A percentile compares a stretch with the other conserved stretches of the same genome.
Evolutionary conservation across 2,888 invertebrate species (phyloP).

Genomic region (Agrilus mali): DNA sequence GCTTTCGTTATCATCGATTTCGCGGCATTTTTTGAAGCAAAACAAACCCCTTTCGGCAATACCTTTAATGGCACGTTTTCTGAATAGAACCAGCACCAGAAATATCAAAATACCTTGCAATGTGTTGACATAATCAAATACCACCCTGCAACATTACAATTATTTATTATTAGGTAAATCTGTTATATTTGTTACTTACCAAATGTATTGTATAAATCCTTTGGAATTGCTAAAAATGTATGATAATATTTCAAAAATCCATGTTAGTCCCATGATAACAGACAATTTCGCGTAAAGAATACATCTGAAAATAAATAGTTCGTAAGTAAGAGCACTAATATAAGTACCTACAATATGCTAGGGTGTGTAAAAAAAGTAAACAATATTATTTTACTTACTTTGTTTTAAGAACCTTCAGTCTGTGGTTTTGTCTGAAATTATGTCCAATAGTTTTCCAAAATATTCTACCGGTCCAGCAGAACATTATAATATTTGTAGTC

Average conservation of each 20-base stretch:
- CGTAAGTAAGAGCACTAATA: no score
- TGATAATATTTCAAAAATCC: slow-evolving; percentile 56
- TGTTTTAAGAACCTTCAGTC: no score
- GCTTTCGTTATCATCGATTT: no score
- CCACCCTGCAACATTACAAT: slow-evolving; percentile 34
- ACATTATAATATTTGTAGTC: slow-evolving; percentile 42
- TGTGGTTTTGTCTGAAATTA: background rate
- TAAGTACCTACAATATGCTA: no score
- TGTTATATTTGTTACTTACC: slow-evolving; percentile 20
- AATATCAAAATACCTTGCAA: slow-evolving; percentile 51
- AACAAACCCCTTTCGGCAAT: slow-evolving; percentile 33
- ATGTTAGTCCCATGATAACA: slow-evolving; percentile 56
- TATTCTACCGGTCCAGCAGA: slow-evolving; percentile 42
- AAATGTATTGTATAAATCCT: slow-evolving; percentile 19
- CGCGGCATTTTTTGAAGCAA: slow-evolving; percentile 20
- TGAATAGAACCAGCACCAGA: slow-evolving; percentile 43
- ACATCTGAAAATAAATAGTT: slow-evolving; percentile 45
- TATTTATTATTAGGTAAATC: slow-evolving; percentile 2
- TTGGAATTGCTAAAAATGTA: slow-evolving; percentile 19
- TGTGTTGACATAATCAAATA: slow-evolving; percentile 45
- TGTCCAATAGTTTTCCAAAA: slow-evolving; percentile 39
- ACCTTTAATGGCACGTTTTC: slow-evolving; percentile 39
- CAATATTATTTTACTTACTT: no score
- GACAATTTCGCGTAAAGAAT: slow-evolving; percentile 51
- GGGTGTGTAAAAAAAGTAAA: no score